A percentile compares a stretch with the other conserved stretches of the same genome.
Conservation (phyloP, 2,797 vertebrate genomes). For the Gastrophryne carolinensis region DNA sequence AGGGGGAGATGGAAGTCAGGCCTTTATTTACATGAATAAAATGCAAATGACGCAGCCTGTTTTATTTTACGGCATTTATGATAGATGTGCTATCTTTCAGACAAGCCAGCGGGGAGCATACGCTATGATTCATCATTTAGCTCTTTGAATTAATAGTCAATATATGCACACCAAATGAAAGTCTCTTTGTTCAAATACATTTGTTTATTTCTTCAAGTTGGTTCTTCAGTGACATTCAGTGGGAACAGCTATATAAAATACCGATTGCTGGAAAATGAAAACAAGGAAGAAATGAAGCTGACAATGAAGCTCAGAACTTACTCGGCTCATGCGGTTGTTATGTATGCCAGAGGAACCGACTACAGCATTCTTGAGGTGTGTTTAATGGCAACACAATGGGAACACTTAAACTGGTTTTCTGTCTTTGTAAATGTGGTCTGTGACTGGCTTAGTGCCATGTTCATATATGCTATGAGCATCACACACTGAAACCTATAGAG, state of each 20-base stretch:
- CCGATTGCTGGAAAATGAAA: slow-evolving; percentile 90
- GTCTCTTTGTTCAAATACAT: slow-evolving; percentile 2
- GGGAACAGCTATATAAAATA: slow-evolving; percentile 92
- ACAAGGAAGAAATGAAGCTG: slow-evolving; percentile 94
- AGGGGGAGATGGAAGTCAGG: not conserved
- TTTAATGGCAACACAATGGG: too few relatives aligned
- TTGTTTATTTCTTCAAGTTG: slow-evolving; percentile 62
- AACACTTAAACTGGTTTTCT: too few relatives aligned
- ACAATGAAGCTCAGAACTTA: slow-evolving; percentile 87
- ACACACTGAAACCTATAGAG: too few relatives aligned
- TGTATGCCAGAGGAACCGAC: slow-evolving; percentile 96
- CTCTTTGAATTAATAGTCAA: not conserved
- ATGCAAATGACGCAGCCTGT: not conserved
- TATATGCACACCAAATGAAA: not conserved
- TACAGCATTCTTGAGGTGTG: slow-evolving; percentile 95
- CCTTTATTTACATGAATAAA: not conserved
- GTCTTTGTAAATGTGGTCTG: too few relatives aligned
- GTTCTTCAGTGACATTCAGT: slow-evolving; percentile 85
- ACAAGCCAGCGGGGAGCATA: not conserved
- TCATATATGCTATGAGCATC: too few relatives aligned
- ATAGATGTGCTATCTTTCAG: not conserved
- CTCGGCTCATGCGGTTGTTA: slow-evolving; percentile 87
- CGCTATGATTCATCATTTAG: not conserved
- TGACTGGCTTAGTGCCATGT: too few relatives aligned
- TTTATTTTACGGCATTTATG: not conserved